These are phyloP conservation scores for Apodemia zela DNA, from an alignment of 2,888 invertebrate species.

Conservation along the genomic window DNA sequence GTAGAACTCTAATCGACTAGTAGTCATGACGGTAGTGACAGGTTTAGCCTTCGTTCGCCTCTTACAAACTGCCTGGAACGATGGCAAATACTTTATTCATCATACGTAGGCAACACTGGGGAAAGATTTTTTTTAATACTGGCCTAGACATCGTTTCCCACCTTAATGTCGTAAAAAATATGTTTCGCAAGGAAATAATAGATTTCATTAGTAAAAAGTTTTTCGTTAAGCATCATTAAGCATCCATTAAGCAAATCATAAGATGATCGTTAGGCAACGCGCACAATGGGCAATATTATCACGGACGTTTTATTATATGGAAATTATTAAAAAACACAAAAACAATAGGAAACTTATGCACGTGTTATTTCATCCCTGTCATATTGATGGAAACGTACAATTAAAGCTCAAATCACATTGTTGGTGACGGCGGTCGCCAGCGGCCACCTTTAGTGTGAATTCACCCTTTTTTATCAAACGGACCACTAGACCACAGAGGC, in stretches of 20 bases:
- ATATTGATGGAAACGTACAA: too few relatives aligned
- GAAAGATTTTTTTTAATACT: not conserved
- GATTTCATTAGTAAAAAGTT: not conserved
- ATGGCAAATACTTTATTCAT: too few relatives aligned
- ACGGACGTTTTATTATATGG: not conserved
- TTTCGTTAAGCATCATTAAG: constrained; percentile 3
- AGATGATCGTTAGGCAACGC: not conserved
- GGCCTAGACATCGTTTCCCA: not conserved
- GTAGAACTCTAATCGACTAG: too few relatives aligned
- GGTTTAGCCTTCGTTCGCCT: too few relatives aligned
- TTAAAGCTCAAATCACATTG: too few relatives aligned
- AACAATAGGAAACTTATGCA: not conserved
- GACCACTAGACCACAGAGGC: too few relatives aligned
- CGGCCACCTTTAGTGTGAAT: too few relatives aligned
- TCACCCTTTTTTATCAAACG: too few relatives aligned
- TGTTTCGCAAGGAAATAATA: not conserved
- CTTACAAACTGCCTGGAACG: too few relatives aligned
- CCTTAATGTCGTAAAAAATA: not conserved
- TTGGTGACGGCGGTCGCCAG: too few relatives aligned
- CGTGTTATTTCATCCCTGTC: too few relatives aligned
- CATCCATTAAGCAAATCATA: not conserved
- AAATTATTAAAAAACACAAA: not conserved
- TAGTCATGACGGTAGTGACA: too few relatives aligned
- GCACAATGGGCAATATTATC: not conserved
- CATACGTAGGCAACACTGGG: not conserved